phyloP scores from a whole-genome alignment of 1,140 invertebrate species.

The Caenorhabditis tropicalis region DNA sequence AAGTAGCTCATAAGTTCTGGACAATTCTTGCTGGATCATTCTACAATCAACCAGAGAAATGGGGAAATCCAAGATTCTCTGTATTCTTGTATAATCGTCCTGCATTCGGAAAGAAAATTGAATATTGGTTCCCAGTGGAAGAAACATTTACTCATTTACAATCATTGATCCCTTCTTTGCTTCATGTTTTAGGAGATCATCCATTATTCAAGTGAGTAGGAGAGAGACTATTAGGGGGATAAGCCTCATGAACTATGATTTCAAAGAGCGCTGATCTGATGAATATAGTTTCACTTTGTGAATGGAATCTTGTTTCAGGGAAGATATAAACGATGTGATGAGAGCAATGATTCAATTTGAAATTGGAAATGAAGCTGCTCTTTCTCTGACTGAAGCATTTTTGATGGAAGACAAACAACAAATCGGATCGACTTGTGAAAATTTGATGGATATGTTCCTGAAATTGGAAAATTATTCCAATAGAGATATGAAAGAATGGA shows the following conservation, averaged over 20 bases:
- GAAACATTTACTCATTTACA: background rate
- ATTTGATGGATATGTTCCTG: slow-evolving; percentile 7
- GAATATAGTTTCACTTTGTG: too few relatives aligned
- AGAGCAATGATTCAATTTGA: slow-evolving; percentile 25
- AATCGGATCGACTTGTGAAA: background rate
- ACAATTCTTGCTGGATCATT: slow-evolving; percentile 28
- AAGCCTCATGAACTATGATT: too few relatives aligned
- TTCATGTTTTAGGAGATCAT: background rate
- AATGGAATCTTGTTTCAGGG: slow-evolving; percentile 16
- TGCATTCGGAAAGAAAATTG: slow-evolving; percentile 26
- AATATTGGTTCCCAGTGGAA: slow-evolving; percentile 53
- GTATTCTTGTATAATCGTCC: slow-evolving; percentile 2
- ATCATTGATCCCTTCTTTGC: background rate
- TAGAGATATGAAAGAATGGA: background rate
- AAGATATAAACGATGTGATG: slow-evolving; percentile 44
- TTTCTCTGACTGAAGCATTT: slow-evolving; percentile 7
- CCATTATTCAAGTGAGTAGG: slow-evolving; percentile 47
- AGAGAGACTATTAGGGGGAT: too few relatives aligned
- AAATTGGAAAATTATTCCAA: slow-evolving; percentile 12
- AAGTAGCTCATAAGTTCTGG: slow-evolving; percentile 17
- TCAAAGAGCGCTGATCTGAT: too few relatives aligned
- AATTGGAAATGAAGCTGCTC: slow-evolving; percentile 39
- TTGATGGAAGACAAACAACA: slow-evolving; percentile 3
- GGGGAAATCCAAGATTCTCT: background rate
- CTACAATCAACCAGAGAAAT: slow-evolving; percentile 41